Conservation (phyloP, 2,797 vertebrate species). For the Sebastes elongatus region DNA sequence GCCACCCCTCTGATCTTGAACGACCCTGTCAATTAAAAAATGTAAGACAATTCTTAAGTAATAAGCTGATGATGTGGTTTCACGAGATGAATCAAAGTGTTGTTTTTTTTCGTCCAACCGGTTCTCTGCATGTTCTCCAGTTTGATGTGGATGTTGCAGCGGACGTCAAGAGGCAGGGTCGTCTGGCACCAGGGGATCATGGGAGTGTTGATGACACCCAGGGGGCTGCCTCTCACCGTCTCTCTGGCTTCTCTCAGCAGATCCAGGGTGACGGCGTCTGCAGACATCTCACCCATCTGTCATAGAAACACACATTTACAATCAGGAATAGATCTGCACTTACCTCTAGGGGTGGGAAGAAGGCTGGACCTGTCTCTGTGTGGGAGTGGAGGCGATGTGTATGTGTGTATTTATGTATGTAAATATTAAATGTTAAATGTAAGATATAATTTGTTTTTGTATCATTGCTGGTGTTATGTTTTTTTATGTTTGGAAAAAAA, state of each 20-base stretch:
- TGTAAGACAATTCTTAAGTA: not conserved
- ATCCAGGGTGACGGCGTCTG: slow-evolving; percentile 70
- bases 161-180: slow-evolving; percentile 61
- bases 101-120: slow-evolving; percentile 49
- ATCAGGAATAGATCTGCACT: not conserved
- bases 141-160: slow-evolving; percentile 78
- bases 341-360: too few relatives aligned
- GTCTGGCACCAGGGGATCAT: slow-evolving; percentile 79
- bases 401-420: too few relatives aligned
- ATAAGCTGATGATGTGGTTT: rapidly evolving
- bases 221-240: slow-evolving; percentile 76
- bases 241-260: slow-evolving; percentile 76
- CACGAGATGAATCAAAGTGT: not conserved
- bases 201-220: slow-evolving; percentile 83
- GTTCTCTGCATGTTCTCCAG: slow-evolving; percentile 87
- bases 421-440: too few relatives aligned
- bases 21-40: slow-evolving; percentile 72
- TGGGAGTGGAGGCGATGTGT: too few relatives aligned
- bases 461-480: too few relatives aligned
- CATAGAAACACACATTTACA: not conserved
- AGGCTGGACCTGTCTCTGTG: too few relatives aligned
- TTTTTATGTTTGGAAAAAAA: too few relatives aligned
- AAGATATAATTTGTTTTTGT: too few relatives aligned
- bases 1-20: slow-evolving; percentile 87
- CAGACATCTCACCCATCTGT: slow-evolving; percentile 73